Conservation (phyloP, 2,888 invertebrate species). For the Meandrusa payeni region DNA sequence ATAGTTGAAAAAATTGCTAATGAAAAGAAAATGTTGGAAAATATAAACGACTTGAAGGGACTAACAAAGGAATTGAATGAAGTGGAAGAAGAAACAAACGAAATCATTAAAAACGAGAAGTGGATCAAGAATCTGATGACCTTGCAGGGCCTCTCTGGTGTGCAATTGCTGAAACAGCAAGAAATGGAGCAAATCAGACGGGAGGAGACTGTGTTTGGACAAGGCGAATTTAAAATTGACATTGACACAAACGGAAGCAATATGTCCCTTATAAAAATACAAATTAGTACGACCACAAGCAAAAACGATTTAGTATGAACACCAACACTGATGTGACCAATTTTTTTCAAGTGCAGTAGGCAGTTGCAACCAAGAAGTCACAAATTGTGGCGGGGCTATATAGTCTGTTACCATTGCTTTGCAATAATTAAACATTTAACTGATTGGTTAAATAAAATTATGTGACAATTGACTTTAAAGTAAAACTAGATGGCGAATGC, state of each 20-base stretch:
- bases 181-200: constrained; percentile 42
- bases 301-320: too few species aligned
- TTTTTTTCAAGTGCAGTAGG: too few species aligned
- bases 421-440: too few species aligned
- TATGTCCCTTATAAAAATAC: constrained; percentile 44
- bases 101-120: constrained; percentile 46
- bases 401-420: too few species aligned
- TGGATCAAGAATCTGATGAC: constrained; percentile 50
- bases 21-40: constrained; percentile 34
- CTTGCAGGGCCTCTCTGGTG: constrained; percentile 43
- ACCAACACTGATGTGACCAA: too few species aligned
- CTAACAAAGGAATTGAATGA: constrained; percentile 37
- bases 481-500: too few species aligned
- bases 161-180: constrained; percentile 41
- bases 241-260: constrained; percentile 35
- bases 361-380: too few species aligned
- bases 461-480: too few species aligned
- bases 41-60: constrained; percentile 42
- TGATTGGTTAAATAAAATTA: too few species aligned
- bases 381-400: too few species aligned
- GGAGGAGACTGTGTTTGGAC: constrained; percentile 29
- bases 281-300: constrained; percentile 34
- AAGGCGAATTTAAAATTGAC: constrained; percentile 48
- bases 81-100: constrained; percentile 22
- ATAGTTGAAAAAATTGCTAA: constrained; percentile 9